Conservation (phyloP, 2,113 vertebrate genomes). For the Symphodus melops region DNA sequence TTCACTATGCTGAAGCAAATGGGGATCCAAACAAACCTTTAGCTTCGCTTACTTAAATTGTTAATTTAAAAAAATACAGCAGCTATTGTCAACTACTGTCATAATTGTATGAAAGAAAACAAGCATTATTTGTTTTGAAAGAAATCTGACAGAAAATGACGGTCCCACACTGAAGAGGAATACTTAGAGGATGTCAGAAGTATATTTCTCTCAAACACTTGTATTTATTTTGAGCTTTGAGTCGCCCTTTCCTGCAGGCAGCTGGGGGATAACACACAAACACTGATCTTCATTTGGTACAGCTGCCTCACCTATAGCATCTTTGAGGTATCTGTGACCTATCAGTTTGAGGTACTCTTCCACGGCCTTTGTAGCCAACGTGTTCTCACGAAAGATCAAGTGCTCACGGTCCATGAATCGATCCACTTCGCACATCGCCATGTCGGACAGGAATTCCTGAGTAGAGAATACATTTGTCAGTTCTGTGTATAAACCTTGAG, state of each 20-base stretch:
- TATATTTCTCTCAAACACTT: not conserved
- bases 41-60: too few species aligned
- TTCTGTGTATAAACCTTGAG: not conserved
- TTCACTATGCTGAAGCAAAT: too few species aligned
- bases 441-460: constrained; percentile 98
- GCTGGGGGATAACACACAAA: not conserved
- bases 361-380: constrained; percentile 98
- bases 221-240: not conserved
- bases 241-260: not conserved
- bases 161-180: not conserved
- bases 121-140: not conserved
- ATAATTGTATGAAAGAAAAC: not conserved
- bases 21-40: too few species aligned
- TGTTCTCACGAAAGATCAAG: constrained; percentile 98
- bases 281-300: not conserved
- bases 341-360: constrained; percentile 99
- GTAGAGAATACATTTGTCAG: constrained; percentile 18
- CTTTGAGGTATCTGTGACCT: constrained; percentile 98
- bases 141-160: not conserved
- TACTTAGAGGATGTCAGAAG: constrained; percentile 2
- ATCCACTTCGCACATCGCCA: constrained; percentile 98
- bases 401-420: constrained; percentile 97
- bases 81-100: too few species aligned
- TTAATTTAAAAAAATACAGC: too few species aligned
- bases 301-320: constrained; percentile 90